These are phyloP conservation scores for Pyrocoelia pectoralis DNA, from an alignment of 2,888 invertebrate genomes.

Conservation along the genomic window DNA sequence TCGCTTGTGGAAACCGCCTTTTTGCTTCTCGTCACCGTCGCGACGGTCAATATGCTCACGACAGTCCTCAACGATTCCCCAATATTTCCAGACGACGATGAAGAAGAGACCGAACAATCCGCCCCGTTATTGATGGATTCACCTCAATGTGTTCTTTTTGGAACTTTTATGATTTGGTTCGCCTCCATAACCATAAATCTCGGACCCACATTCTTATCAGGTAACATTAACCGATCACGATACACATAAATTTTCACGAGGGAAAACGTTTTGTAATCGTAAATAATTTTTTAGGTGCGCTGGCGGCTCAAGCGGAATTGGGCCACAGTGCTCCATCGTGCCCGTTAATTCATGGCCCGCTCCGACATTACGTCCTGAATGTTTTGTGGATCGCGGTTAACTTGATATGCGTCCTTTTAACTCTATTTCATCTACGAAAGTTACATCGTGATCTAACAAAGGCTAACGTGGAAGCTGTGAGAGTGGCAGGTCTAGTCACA, in stretches of 20 bases:
- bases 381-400: constrained; percentile 91
- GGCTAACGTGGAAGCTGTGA: constrained; percentile 84
- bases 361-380: constrained; percentile 89
- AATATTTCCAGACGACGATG: constrained; percentile 80
- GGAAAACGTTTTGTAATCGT: not conserved
- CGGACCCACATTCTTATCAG: constrained; percentile 86
- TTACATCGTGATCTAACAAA: constrained; percentile 84
- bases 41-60: constrained; percentile 90
- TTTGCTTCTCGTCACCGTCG: constrained; percentile 85
- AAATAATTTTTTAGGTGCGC: constrained; percentile 66
- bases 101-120: constrained; percentile 59
- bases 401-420: constrained; percentile 83
- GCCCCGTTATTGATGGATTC: constrained; percentile 84
- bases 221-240: constrained; percentile 53
- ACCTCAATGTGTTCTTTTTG: constrained; percentile 89
- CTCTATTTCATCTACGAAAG: constrained; percentile 83
- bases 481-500: constrained; percentile 83
- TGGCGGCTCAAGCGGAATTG: constrained; percentile 81
- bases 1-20: constrained; percentile 89
- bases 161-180: constrained; percentile 94
- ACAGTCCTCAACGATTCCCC: constrained; percentile 87
- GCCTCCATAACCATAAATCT: constrained; percentile 90
- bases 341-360: constrained; percentile 85
- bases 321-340: constrained; percentile 83
- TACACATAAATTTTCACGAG: not conserved